Conservation (phyloP, 2,113 vertebrate genomes). For the Polypterus senegalus region DNA sequence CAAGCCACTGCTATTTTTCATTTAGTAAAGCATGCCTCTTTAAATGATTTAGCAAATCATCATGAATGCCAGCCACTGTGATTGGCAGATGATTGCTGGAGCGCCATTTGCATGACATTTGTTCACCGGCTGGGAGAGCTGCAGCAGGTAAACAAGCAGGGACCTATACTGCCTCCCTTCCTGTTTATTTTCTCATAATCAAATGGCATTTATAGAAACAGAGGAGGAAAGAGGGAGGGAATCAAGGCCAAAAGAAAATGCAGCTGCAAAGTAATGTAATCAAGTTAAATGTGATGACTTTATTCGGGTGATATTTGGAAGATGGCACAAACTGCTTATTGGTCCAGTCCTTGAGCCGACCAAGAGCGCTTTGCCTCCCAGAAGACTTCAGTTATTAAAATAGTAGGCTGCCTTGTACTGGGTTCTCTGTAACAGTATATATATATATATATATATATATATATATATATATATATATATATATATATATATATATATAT, state of each 20-base stretch:
- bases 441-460: too few relatives aligned
- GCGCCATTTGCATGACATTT: conserved; percentile 99
- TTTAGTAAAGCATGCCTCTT: conserved; percentile 96
- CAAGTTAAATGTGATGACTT: conserved; percentile 69
- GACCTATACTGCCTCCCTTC: conserved; percentile 68
- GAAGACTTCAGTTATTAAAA: background rate
- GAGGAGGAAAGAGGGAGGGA: conserved; percentile 32
- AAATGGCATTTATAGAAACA: conserved; percentile 80
- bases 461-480: too few relatives aligned
- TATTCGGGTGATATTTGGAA: conserved; percentile 69
- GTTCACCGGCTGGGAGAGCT: conserved; percentile 83
- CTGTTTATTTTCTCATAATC: conserved; percentile 90
- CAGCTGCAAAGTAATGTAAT: conserved; percentile 71
- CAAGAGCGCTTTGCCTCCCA: background rate
- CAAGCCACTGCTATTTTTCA: conserved; percentile 92
- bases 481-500: too few relatives aligned
- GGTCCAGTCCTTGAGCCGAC: background rate
- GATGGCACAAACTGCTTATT: background rate
- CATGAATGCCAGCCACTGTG: conserved; percentile 84
- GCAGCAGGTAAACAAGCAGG: conserved; percentile 91
- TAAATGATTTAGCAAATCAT: conserved; percentile 91
- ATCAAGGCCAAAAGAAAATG: conserved; percentile 39
- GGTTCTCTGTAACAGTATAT: too few relatives aligned
- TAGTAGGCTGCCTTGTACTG: too few relatives aligned
- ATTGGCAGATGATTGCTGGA: conserved; percentile 89